Conservation (phyloP, 2,888 invertebrate genomes). For the Cecidostiba fungosa region DNA sequence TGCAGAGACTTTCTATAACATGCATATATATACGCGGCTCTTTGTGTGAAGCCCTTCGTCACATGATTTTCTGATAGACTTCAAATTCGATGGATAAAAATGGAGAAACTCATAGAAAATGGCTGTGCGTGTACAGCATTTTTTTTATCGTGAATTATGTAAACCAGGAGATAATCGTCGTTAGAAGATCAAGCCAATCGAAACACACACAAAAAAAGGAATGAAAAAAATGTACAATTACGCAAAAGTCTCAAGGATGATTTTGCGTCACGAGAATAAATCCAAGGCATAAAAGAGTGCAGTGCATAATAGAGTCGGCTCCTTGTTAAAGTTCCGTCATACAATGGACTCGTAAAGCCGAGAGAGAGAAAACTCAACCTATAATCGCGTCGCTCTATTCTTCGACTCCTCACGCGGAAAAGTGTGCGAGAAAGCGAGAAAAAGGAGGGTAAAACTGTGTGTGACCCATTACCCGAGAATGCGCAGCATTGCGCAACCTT, state of each 20-base stretch:
- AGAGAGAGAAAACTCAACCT: neutral
- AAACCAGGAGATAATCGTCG: neutral
- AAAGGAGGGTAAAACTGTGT: neutral
- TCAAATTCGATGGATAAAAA: neutral
- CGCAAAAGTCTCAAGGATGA: neutral
- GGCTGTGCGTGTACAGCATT: neutral
- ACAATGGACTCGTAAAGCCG: neutral
- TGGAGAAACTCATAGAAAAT: neutral
- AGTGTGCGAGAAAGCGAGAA: neutral
- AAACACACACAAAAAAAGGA: no score
- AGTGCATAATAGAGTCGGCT: neutral
- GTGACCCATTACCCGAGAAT: conserved; percentile 18
- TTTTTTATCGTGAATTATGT: neutral
- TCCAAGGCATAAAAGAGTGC: neutral
- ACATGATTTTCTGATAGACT: neutral
- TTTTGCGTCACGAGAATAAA: neutral
- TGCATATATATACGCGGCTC: neutral
- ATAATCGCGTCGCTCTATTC: neutral
- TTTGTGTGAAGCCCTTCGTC: neutral
- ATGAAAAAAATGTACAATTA: neutral
- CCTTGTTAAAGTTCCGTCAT: neutral
- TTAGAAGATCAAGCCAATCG: neutral
- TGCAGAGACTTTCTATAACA: neutral
- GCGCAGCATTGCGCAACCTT: conserved; percentile 45
- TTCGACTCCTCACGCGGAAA: neutral